A percentile compares a stretch with the other conserved stretches of the same genome.
Conservation (phyloP, 53 echinoderm and acorn worm species). For the Luidia sarsii region DNA sequence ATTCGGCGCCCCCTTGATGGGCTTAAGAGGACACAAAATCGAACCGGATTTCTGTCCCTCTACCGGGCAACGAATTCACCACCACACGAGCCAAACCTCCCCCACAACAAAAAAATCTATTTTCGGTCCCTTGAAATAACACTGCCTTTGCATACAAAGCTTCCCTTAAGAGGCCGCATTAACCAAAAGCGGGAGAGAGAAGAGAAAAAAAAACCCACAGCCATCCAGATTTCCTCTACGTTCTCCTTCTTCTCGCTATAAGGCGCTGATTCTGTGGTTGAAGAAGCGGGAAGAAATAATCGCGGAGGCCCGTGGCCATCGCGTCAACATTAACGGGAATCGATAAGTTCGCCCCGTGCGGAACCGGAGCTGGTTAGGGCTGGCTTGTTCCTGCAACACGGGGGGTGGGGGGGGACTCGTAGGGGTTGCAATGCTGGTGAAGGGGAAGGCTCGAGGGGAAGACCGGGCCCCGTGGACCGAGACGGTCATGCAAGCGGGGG, state of each 20-base stretch:
- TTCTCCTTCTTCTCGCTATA: not conserved
- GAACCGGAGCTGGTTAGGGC: no score
- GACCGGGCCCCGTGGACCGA: not conserved
- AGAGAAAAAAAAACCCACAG: no score
- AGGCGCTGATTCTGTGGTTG: no score
- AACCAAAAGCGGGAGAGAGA: no score
- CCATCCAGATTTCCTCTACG: constrained; percentile 4
- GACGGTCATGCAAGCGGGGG: constrained; percentile 26
- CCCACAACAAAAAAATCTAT: constrained; percentile 20
- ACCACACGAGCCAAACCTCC: not conserved
- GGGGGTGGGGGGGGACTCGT: not conserved
- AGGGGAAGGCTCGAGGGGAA: not conserved
- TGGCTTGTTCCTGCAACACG: no score
- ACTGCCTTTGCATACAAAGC: not conserved
- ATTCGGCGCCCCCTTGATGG: constrained; percentile 4
- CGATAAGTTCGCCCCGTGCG: constrained; percentile 15
- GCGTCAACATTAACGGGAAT: constrained; percentile 42
- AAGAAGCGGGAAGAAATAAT: not conserved
- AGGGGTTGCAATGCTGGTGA: constrained; percentile 24
- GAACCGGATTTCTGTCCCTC: constrained; percentile 36
- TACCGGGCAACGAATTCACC: constrained; percentile 30
- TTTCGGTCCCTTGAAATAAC: not conserved
- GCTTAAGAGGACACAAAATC: constrained; percentile 26
- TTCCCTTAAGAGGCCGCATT: not conserved
- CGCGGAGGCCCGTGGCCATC: constrained; percentile 1